These are phyloP conservation scores for Bimastos eiseni DNA, from an alignment of 2,888 invertebrate species.

Conservation along the genomic window DNA sequence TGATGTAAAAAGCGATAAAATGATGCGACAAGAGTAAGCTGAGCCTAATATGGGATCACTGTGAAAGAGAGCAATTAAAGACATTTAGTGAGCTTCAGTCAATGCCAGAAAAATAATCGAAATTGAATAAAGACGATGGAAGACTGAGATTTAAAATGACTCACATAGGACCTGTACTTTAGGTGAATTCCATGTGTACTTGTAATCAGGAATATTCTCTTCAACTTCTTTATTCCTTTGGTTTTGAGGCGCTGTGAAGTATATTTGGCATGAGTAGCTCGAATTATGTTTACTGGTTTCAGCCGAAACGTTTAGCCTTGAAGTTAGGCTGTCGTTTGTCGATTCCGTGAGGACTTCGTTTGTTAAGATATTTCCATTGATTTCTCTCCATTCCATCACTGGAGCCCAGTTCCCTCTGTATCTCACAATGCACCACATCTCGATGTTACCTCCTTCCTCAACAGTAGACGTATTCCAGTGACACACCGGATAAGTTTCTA, in stretches of 20 bases:
- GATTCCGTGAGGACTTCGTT: not conserved
- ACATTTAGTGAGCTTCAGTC: too few relatives aligned
- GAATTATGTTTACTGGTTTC: slow-evolving; percentile 13
- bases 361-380: not conserved
- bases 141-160: not conserved
- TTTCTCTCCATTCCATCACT: not conserved
- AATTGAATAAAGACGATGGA: too few relatives aligned
- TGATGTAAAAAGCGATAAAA: too few relatives aligned
- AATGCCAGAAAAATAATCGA: too few relatives aligned
- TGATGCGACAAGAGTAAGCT: too few relatives aligned
- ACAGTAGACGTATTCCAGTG: not conserved
- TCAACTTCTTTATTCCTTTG: not conserved
- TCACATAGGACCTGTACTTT: not conserved
- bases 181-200: not conserved
- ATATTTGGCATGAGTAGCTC: not conserved
- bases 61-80: too few relatives aligned
- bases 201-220: not conserved
- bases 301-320: not conserved
- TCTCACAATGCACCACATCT: not conserved
- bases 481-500: not conserved
- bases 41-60: too few relatives aligned
- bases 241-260: not conserved
- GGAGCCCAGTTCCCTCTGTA: not conserved
- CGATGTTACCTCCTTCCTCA: not conserved
- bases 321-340: not conserved